These are phyloP conservation scores for Xerus inauris DNA, from an alignment of 2,113 vertebrate species.

Conservation along the genomic window DNA sequence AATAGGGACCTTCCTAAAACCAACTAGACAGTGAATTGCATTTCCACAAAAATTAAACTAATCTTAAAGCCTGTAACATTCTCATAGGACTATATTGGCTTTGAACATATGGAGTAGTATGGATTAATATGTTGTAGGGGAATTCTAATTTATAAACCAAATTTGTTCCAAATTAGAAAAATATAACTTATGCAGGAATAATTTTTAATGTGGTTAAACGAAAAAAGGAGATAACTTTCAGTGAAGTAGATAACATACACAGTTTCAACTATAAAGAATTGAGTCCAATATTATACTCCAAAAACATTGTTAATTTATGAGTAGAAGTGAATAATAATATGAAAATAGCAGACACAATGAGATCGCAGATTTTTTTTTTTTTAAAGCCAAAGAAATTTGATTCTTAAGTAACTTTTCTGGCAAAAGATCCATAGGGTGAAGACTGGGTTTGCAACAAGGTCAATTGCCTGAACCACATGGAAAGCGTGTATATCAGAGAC, in stretches of 20 bases:
- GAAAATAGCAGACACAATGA: not conserved
- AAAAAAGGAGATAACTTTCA: constrained; percentile 38
- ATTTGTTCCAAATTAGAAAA: constrained; percentile 9
- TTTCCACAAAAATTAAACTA: constrained; percentile 19
- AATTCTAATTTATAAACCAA: constrained; percentile 52
- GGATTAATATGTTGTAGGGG: not conserved
- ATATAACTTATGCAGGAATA: not conserved
- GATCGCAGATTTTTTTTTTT: not conserved
- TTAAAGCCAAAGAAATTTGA: not conserved
- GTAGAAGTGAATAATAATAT: not conserved
- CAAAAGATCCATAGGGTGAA: not conserved
- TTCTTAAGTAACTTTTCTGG: not conserved
- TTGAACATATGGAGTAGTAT: not conserved
- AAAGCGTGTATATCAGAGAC: not conserved
- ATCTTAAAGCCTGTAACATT: not conserved
- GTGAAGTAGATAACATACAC: not conserved
- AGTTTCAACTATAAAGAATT: not conserved
- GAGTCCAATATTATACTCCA: too few relatives aligned
- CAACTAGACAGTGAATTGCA: not conserved
- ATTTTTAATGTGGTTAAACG: not conserved
- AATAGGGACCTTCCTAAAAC: not conserved
- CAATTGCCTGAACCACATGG: not conserved
- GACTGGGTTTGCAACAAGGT: not conserved
- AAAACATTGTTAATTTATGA: not conserved
- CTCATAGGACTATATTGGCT: not conserved